Base-by-base conservation (phyloP, 2,888 invertebrate genomes). In the Caenorhabditis sulstoni region DNA sequence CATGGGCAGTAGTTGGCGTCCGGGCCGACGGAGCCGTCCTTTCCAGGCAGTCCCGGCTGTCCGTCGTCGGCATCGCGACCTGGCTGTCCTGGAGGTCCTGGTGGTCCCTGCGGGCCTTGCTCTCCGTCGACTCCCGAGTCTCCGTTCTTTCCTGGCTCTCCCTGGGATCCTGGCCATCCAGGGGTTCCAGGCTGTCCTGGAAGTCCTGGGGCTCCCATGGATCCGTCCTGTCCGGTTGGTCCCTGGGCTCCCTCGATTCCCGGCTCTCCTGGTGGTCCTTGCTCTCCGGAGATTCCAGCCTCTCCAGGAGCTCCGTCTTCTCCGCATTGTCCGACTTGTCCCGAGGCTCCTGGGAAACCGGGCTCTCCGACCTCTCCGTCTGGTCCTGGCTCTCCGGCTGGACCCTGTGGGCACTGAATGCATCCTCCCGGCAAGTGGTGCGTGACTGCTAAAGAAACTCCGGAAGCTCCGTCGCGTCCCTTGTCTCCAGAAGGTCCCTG, bases 1-100 rank as follows among this genome's bases (percentile, higher is more conserved):
- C 84, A 84, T 65, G 84, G 84, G 49, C 84, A 84, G 68, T 84
- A 84, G 73, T 84, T 82, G 71, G 84, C 82, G 58, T 84, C 84
- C 53, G 67, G 79, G 68, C 84, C 84, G n/a, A 74, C 59, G 22
- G 62, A 58, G 61, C 84, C 84, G 50, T 79, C 68, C 59, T 79
- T 77, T 81, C 84, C 84, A 41, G 81, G 79, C 8, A 74, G 39
- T 57, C 84, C 84, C 23, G 77, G 78, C 47, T 61, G 67, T 65
- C 84, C 84, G 55, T 82, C 75, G 41, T 84, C 80, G 16, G 78
- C 84, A 55, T 71, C 67, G 35, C 81, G 64, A 61, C 84, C 84
- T 41, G 81, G 81, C 59, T 76, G 74, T 73, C 84, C 84, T 23
- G 79, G 61, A 37, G 78, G 77, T 68, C 84, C 84, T 18, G 62